Base-by-base conservation (phyloP, 2,113 vertebrate genomes). In the Pelvicachromis taeniatus region DNA sequence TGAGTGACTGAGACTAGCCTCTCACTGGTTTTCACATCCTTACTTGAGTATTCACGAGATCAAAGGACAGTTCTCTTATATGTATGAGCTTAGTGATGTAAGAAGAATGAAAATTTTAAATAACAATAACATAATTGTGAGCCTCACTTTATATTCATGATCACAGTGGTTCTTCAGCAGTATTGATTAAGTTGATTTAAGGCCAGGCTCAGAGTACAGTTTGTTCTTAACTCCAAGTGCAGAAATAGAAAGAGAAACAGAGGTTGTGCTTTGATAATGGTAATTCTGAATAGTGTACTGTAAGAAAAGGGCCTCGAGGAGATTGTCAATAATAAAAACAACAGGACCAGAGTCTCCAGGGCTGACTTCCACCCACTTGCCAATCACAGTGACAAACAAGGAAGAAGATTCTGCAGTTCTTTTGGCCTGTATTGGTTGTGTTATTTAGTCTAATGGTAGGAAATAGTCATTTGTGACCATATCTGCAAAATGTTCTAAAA, bases 261-360 rank as follows among this genome's bases (percentile, higher is more conserved):
- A 80, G 54, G 55, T 56, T 70, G 65, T 78, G 48, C 77, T 70
- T 14, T 38, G 52, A 38, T 12, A 55, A 80, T 11, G 42, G 58
- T 78, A 56, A 61, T 33, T 45, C 52, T 61, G 26, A 58, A 84
- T 63, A 45, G 75, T 31, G 23, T 52, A 33, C 6, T 29, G 35
- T 82, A 26, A 55, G 38, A 65, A 85, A 86, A 21, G 19, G 63
- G 53, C 59, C 53, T 53, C 3, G 29, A 85, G 56, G 78, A 81
- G 23, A 87, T 45, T 77, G 70, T 56, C 77, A 85, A 81, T 58
- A 91, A 91, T 59, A 91, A 90, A 90, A 82, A 81, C 58, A 75
- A 78, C 81, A 83, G 80, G 78, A 88, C 80, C 75, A 70, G 80
- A 50, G 75, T 70, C 59, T 81, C 86, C 77, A 78, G 45, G 61